A percentile compares a stretch with the other conserved stretches of the same genome.
phyloP scores from a whole-genome alignment of 2,113 vertebrate genomes.

The Alexandromys fortis region DNA sequence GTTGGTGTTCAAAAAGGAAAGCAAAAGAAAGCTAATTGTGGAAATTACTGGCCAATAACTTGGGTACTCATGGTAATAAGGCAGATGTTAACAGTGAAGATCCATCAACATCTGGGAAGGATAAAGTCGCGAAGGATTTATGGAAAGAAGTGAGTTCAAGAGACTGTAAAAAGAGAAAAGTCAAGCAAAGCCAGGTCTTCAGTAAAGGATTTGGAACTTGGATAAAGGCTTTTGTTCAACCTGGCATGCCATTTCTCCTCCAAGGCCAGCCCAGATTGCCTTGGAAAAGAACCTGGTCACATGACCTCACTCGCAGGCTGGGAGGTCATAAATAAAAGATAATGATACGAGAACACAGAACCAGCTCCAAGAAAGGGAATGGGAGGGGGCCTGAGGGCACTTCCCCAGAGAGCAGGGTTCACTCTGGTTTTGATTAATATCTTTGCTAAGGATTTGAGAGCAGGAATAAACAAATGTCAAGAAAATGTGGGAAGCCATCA shows the following conservation, averaged over 20 bases:
- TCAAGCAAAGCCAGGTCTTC: constrained; percentile 53
- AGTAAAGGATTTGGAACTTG: constrained; percentile 59
- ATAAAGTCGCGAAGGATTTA: constrained; percentile 74
- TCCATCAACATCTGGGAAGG: constrained; percentile 75
- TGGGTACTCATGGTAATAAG: constrained; percentile 65
- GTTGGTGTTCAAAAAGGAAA: constrained; percentile 56
- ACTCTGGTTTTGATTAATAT: constrained; percentile 68
- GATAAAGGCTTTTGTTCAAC: constrained; percentile 49
- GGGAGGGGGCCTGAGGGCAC: not conserved
- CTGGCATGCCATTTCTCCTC: constrained; percentile 49
- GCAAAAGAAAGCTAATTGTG: constrained; percentile 70
- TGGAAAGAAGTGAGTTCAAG: constrained; percentile 71
- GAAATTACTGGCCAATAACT: constrained; percentile 67
- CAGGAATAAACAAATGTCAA: constrained; percentile 66
- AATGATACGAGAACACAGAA: constrained; percentile 44
- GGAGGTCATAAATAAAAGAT: constrained; percentile 55
- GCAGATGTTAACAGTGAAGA: constrained; percentile 73
- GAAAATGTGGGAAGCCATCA: constrained; percentile 58
- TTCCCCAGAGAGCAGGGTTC: constrained; percentile 22
- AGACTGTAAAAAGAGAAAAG: constrained; percentile 55
- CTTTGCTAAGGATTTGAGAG: constrained; percentile 69
- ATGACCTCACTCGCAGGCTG: constrained; percentile 6
- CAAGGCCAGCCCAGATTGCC: constrained; percentile 23
- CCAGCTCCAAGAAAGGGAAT: constrained; percentile 3
- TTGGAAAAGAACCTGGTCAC: constrained; percentile 57